phyloP scores from a whole-genome alignment of 2,888 invertebrate genomes.

The Malthinus flaveolus region DNA sequence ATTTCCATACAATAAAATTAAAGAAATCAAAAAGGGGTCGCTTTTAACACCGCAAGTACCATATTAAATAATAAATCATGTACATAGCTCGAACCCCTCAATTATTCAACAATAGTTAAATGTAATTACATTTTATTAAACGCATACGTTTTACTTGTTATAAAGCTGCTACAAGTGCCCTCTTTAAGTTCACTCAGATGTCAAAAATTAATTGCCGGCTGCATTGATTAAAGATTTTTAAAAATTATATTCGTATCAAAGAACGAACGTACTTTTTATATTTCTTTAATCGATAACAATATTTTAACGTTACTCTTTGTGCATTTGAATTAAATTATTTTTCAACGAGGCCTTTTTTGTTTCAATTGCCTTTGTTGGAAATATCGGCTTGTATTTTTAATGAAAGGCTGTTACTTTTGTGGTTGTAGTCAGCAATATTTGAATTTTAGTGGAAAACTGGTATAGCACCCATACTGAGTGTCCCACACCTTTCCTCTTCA shows the following conservation, averaged over 20 bases:
- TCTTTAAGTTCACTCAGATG: constrained; percentile 32
- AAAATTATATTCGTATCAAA: constrained; percentile 20
- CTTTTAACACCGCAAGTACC: constrained; percentile 5
- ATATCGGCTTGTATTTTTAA: too few relatives aligned
- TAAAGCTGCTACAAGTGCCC: constrained; percentile 26
- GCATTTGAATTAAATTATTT: too few relatives aligned
- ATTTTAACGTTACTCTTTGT: background rate
- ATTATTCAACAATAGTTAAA: constrained; percentile 33
- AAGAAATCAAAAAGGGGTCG: too few relatives aligned
- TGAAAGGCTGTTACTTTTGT: too few relatives aligned
- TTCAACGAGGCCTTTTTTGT: too few relatives aligned
- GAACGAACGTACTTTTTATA: constrained; percentile 4
- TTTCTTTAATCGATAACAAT: constrained; percentile 7
- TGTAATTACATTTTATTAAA: constrained; percentile 38
- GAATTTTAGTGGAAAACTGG: too few relatives aligned
- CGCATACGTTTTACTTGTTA: constrained; percentile 26
- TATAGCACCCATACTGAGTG: too few relatives aligned
- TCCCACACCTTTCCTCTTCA: too few relatives aligned
- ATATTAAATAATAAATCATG: constrained; percentile 30
- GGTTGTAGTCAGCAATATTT: too few relatives aligned
- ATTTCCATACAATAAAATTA: too few relatives aligned
- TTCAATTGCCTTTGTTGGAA: too few relatives aligned
- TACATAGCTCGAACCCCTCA: constrained; percentile 23
- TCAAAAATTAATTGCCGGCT: constrained; percentile 38
- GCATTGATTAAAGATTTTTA: constrained; percentile 34